Evolutionary conservation across 1,140 invertebrate species (phyloP).

Genomic region (Drosophila sucinea): DNA sequence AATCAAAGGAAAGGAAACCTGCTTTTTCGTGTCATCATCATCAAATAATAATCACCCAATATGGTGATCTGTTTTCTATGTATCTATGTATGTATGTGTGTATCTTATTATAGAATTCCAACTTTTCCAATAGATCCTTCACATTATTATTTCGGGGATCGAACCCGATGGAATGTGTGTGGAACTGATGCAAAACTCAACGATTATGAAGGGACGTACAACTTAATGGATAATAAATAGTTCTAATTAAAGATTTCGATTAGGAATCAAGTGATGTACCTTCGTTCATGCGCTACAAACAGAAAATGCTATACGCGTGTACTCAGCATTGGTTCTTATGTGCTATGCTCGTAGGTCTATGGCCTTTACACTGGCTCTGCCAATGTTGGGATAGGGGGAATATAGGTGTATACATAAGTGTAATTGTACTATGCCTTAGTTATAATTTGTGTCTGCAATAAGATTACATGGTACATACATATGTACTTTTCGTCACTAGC

Average conservation of each 20-base stretch:
- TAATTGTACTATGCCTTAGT: conserved; percentile 71
- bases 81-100: not conserved
- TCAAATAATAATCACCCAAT: not conserved
- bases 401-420: conserved; percentile 26
- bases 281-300: conserved; percentile 53
- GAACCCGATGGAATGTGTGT: conserved; percentile 6
- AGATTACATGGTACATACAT: conserved; percentile 32
- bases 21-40: not conserved
- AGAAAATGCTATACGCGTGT: conserved; percentile 31
- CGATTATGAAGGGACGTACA: not conserved
- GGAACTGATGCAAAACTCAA: conserved; percentile 3
- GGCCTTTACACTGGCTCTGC: conserved; percentile 39
- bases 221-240: not conserved
- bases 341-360: conserved; percentile 35
- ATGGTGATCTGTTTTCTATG: not conserved
- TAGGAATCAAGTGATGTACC: conserved; percentile 3
- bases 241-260: too few species aligned
- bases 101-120: conserved; percentile 7
- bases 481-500: conserved; percentile 26
- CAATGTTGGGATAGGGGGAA: conserved; percentile 23
- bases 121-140: not conserved
- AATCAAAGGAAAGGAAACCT: conserved; percentile 8
- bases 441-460: conserved; percentile 28
- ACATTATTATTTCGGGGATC: not conserved
- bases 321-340: conserved; percentile 33